Evolutionary conservation across 2,888 invertebrate genomes (phyloP).

Genomic region (Rotaria sp.): DNA sequence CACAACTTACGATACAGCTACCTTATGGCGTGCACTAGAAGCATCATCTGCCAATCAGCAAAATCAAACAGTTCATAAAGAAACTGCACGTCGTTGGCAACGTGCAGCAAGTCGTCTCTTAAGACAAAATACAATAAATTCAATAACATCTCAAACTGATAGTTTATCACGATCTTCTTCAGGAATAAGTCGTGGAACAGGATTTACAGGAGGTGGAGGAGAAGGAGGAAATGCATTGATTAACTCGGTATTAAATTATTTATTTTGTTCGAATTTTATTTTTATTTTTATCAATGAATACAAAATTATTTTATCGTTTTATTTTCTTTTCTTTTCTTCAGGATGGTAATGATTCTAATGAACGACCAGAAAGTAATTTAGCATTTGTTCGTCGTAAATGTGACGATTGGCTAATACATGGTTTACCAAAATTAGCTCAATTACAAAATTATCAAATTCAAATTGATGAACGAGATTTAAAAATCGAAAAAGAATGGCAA

Average conservation of each 20-base stretch:
- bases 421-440: constrained; percentile 6
- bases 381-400: constrained; percentile 23
- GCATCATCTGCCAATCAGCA: constrained; percentile 3
- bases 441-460: not conserved
- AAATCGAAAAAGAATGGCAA: constrained; percentile 25
- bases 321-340: not conserved
- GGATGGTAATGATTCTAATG: not conserved
- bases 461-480: constrained; percentile 19
- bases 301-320: not conserved
- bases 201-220: too few species aligned
- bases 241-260: not conserved
- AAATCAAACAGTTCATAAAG: not conserved
- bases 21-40: not conserved
- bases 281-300: not conserved
- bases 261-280: not conserved
- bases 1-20: not conserved
- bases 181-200: not conserved
- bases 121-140: not conserved
- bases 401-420: not conserved
- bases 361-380: constrained; percentile 18
- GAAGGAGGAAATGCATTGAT: not conserved
- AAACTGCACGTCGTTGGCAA: constrained; percentile 15
- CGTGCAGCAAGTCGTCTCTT: constrained; percentile 24
- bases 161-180: not conserved
- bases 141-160: not conserved